A percentile compares a stretch with the other conserved stretches of the same genome.
Evolutionary conservation across 2,113 vertebrate genomes (phyloP).

Genomic region (Podilymbus podiceps): DNA sequence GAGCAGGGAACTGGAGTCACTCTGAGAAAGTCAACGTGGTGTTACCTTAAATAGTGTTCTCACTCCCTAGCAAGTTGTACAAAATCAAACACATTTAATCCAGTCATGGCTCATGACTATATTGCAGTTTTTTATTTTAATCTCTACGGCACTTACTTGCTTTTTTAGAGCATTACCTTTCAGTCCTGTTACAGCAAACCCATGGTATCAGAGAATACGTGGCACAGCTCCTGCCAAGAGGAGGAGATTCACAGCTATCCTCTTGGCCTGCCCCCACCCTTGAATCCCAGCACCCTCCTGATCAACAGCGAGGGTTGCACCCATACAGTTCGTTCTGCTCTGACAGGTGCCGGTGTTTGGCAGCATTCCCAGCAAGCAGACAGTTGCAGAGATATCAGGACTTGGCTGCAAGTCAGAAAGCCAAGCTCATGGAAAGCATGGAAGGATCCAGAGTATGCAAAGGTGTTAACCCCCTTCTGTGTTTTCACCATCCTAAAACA

Average conservation of each 20-base stretch:
- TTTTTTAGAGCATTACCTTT: background rate
- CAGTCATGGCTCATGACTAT: background rate
- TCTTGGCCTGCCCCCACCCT: background rate
- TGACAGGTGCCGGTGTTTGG: background rate
- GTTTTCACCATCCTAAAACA: background rate
- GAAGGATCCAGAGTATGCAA: background rate
- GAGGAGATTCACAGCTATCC: background rate
- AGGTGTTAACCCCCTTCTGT: background rate
- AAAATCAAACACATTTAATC: background rate
- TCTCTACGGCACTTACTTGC: background rate
- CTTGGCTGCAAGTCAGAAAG: conserved; percentile 17
- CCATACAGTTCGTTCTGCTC: background rate
- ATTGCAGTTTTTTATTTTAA: background rate
- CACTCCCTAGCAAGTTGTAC: background rate
- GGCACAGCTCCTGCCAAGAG: background rate
- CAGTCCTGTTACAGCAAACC: background rate
- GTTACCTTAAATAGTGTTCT: background rate
- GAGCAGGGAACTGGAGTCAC: background rate
- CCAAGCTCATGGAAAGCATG: background rate
- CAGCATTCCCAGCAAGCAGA: background rate
- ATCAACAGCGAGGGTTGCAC: background rate
- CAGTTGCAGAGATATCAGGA: background rate
- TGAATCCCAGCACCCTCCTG: background rate
- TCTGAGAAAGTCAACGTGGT: background rate
- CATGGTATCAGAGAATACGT: background rate